Percentiles rank a stretch among this genome's conserved stretches.
Conservation (phyloP, 2,888 invertebrate genomes). For the Hirtodrosophila alboralis region DNA sequence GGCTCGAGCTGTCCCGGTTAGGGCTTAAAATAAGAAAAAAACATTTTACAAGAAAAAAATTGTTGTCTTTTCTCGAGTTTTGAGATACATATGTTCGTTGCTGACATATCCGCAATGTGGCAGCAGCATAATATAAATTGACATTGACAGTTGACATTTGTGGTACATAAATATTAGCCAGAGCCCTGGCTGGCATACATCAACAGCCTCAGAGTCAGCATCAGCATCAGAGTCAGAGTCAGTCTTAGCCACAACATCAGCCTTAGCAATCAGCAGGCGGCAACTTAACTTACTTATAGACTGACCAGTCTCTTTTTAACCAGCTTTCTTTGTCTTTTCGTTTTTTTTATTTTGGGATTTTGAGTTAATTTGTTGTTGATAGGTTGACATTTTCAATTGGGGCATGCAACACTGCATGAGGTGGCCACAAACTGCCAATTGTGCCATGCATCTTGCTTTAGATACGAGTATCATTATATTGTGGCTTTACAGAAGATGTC, state of each 20-base stretch:
- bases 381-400: conserved; percentile 76
- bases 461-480: conserved; percentile 27
- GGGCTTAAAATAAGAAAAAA: conserved; percentile 46
- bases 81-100: conserved; percentile 74
- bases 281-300: conserved; percentile 74
- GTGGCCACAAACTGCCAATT: conserved; percentile 41
- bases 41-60: conserved; percentile 31
- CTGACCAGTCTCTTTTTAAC: conserved; percentile 54
- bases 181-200: conserved; percentile 58
- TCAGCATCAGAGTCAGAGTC: conserved; percentile 33
- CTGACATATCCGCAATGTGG: conserved; percentile 80
- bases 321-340: conserved; percentile 59
- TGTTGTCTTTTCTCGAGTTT: conserved; percentile 57
- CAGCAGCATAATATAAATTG: conserved; percentile 79
- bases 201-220: conserved; percentile 46
- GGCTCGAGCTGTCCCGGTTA: conserved; percentile 45
- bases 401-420: conserved; percentile 71
- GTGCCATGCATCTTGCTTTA: conserved; percentile 37
- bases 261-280: conserved; percentile 70
- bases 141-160: conserved; percentile 79
- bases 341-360: conserved; percentile 45
- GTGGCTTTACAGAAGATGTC: conserved; percentile 20
- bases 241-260: conserved; percentile 41
- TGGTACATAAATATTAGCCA: conserved; percentile 80
- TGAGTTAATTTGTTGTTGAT: conserved; percentile 79